These are phyloP conservation scores for Protaetia brevitarsis DNA, from an alignment of 1,140 invertebrate species.

Conservation along the genomic window DNA sequence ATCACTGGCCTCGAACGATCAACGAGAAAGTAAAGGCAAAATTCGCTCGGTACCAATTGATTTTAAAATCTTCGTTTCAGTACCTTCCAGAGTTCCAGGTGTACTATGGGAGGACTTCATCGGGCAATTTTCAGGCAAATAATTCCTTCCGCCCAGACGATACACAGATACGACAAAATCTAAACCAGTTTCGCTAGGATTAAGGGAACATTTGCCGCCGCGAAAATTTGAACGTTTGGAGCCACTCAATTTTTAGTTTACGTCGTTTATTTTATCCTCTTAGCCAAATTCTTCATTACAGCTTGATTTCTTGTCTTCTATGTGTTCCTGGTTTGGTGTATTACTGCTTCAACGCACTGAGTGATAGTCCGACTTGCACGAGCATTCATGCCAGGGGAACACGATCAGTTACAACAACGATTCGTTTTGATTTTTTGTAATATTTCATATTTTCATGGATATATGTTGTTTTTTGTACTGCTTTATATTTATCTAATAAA, in stretches of 20 bases:
- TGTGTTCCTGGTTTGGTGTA: conserved; percentile 34
- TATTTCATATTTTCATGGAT: too few species aligned
- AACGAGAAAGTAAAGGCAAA: conserved; percentile 68
- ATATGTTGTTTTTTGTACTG: too few species aligned
- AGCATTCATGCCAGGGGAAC: background rate
- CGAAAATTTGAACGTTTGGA: conserved; percentile 66
- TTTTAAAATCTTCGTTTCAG: conserved; percentile 52
- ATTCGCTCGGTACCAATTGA: background rate
- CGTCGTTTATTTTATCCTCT: conserved; percentile 35
- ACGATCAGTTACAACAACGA: background rate
- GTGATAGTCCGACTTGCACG: background rate
- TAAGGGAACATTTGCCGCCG: conserved; percentile 59
- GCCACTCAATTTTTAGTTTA: conserved; percentile 59
- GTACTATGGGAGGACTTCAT: conserved; percentile 61
- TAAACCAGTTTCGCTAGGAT: conserved; percentile 53
- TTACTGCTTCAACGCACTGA: conserved; percentile 33
- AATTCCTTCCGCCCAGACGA: conserved; percentile 61
- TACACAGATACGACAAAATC: conserved; percentile 60
- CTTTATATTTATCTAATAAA: too few species aligned
- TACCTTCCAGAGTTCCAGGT: conserved; percentile 56
- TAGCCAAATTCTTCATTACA: conserved; percentile 36
- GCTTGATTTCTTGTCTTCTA: conserved; percentile 34
- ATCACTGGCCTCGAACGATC: conserved; percentile 63
- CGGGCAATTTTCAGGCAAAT: conserved; percentile 62
- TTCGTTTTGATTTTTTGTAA: background rate